These are phyloP conservation scores for Seriola rivoliana DNA, from an alignment of 2,113 vertebrate species.

Conservation along the genomic window DNA sequence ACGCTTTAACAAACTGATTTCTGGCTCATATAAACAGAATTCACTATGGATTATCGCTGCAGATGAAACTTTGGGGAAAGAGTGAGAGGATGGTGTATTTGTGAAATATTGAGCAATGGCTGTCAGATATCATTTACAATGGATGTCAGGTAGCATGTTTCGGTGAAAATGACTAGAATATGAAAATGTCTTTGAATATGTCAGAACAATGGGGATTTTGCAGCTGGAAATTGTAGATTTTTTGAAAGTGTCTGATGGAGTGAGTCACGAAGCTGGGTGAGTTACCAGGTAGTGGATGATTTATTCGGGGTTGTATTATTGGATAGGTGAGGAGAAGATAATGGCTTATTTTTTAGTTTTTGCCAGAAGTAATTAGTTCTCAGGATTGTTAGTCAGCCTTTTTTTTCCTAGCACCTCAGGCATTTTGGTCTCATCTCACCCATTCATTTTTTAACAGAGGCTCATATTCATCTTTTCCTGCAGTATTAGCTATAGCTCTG, in stretches of 20 bases:
- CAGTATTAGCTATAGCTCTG: slow-evolving; percentile 20
- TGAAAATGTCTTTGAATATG: not conserved
- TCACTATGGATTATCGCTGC: slow-evolving; percentile 19
- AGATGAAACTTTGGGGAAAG: slow-evolving; percentile 10
- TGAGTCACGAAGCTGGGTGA: slow-evolving; percentile 6
- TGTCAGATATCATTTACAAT: not conserved
- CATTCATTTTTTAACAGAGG: slow-evolving; percentile 17
- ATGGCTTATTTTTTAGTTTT: not conserved
- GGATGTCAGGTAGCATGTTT: not conserved
- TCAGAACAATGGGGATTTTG: not conserved
- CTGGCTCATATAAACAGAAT: slow-evolving; percentile 24
- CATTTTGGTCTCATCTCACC: slow-evolving; percentile 16
- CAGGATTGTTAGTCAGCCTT: not conserved
- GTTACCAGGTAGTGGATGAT: not conserved
- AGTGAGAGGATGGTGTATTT: slow-evolving; percentile 12
- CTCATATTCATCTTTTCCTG: slow-evolving; percentile 23
- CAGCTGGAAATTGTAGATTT: slow-evolving; percentile 1
- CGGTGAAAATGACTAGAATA: not conserved
- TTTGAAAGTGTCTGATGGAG: not conserved
- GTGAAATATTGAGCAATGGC: slow-evolving; percentile 1
- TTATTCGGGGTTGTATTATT: slow-evolving; percentile 15
- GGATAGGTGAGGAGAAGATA: slow-evolving; percentile 1
- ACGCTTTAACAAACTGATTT: slow-evolving; percentile 39
- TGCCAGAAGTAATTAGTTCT: slow-evolving; percentile 7
- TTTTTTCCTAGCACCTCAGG: not conserved